Base-by-base conservation (phyloP, 2,888 invertebrate genomes). In the Diogma glabrata region DNA sequence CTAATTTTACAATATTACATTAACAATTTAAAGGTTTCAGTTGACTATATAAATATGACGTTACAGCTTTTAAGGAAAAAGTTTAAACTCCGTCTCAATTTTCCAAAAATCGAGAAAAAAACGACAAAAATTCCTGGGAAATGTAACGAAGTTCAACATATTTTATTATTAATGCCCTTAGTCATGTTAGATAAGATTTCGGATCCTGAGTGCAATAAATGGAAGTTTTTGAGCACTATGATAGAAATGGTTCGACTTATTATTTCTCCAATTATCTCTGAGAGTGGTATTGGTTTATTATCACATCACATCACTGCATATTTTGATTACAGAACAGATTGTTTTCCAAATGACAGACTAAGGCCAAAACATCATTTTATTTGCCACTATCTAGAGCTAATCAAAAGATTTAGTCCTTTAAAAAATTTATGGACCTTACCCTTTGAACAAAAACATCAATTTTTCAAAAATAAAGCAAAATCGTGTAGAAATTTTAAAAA, bases 1-100 rank as follows among this genome's bases (percentile, higher is more conserved):
- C 24, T 59, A 24, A 51, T 53, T 30, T 47, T 62, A n/a, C 56
- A 59, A 28, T 40, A 57, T 51, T 55, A 60, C 43, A 46, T 54
- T 19, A 22, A 26, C 12, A 19, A 50, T 24, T 33, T 16, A 28
- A 22, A 17, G 7, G 17, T 45, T 9, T 22, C 46, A 19, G 4
- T 22, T 19, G 49, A 52, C 16, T 49, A 28, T 33, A 33, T 52
- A 12, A 52, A 52, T 43, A 10, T 43, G 14, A 14, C 16, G 5
- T 30, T 50, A 17, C 12, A 28, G 8, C 48, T 17, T 3, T 23
- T 52, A 22, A 49, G 33, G 19, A 52, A 36, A 24, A n/a, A 43
- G 14, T 50, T 47, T 47, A 5, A 49, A 22, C 33, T 52, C 6
- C 24, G 12, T 23, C 20, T 52, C 6, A 26, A 19, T 23, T 52